Conservation (phyloP, 2,888 invertebrate genomes). For the Neelides folsomi region DNA sequence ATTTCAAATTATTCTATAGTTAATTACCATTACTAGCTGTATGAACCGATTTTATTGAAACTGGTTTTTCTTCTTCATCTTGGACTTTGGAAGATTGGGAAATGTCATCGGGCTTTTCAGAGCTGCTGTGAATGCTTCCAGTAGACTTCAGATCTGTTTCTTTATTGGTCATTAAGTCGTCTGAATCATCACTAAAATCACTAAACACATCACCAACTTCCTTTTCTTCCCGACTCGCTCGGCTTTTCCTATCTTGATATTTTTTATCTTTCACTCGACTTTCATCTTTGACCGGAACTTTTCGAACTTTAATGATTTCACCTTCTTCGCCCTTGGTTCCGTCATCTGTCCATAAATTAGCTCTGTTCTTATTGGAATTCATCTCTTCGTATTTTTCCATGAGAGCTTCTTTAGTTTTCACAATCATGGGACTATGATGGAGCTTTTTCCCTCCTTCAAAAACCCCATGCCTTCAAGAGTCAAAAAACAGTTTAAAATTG, state of each 20-base stretch:
- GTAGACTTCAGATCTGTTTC: constrained; percentile 6
- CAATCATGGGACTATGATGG: constrained; percentile 16
- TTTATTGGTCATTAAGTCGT: constrained; percentile 18
- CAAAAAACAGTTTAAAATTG: background rate
- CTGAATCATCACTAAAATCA: constrained; percentile 33
- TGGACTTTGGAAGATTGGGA: too few relatives aligned
- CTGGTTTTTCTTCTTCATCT: too few relatives aligned
- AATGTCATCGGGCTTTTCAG: too few relatives aligned
- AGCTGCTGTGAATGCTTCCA: background rate
- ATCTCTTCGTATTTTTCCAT: constrained; percentile 28
- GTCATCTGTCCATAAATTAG: constrained; percentile 32
- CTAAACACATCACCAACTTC: constrained; percentile 19
- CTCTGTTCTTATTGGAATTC: constrained; percentile 25
- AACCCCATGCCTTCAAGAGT: background rate
- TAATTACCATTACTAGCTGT: too few relatives aligned
- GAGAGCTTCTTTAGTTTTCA: constrained; percentile 28
- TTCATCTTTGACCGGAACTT: constrained; percentile 5
- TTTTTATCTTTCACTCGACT: constrained; percentile 6
- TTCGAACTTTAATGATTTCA: constrained; percentile 10
- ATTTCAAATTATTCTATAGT: too few relatives aligned
- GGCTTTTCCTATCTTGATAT: background rate
- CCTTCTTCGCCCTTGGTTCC: constrained; percentile 16
- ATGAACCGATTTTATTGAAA: too few relatives aligned
- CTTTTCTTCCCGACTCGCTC: constrained; percentile 6
- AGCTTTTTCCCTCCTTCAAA: background rate